phyloP scores from a whole-genome alignment of 2,113 vertebrate genomes.

The Misgurnus anguillicaudatus region DNA sequence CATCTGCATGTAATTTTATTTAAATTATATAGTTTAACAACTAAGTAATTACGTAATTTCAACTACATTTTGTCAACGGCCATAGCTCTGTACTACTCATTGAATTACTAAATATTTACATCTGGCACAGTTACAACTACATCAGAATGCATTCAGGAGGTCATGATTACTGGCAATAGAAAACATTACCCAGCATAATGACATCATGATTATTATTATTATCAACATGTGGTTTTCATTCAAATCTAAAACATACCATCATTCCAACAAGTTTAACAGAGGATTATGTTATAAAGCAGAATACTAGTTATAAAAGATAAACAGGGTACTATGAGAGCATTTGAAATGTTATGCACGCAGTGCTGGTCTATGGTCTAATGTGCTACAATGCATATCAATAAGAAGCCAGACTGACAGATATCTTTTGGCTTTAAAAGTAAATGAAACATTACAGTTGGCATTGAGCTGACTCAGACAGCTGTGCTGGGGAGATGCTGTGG shows the following conservation, averaged over 20 bases:
- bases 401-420: too few species aligned
- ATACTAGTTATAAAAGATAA: too few species aligned
- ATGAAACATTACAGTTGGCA: slow-evolving; percentile 9
- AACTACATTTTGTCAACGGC: not conserved
- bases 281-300: too few species aligned
- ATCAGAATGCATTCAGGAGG: slow-evolving; percentile 16
- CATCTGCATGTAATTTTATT: not conserved
- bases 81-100: not conserved
- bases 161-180: not conserved
- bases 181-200: slow-evolving; percentile 2
- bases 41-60: not conserved
- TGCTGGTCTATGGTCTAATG: too few species aligned
- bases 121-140: slow-evolving; percentile 7
- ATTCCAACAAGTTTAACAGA: too few species aligned
- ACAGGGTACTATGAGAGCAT: too few species aligned
- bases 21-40: not conserved
- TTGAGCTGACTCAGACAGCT: slow-evolving; percentile 10
- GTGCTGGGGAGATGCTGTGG: not conserved
- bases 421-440: not conserved
- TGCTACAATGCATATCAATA: too few species aligned
- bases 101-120: slow-evolving; percentile 13
- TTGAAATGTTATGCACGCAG: too few species aligned
- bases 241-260: too few species aligned
- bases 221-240: too few species aligned
- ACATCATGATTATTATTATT: not conserved